A percentile compares a stretch with the other conserved stretches of the same genome.
phyloP scores from a whole-genome alignment of 1,140 invertebrate species.

The Cyrtorhinus lividipennis region DNA sequence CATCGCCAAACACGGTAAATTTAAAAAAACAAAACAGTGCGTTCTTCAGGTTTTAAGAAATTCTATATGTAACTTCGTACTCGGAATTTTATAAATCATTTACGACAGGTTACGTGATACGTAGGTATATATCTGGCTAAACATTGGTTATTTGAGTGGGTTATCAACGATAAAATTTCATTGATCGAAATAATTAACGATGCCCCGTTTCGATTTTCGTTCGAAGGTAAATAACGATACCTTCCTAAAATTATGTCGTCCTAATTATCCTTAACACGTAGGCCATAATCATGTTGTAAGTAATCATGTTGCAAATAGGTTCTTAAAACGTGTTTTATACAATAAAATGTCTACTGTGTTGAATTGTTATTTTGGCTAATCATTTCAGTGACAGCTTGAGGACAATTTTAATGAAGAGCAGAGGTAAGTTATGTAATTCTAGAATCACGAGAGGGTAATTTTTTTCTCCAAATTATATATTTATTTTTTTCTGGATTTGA shows the following conservation, averaged over 20 bases:
- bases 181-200: not conserved
- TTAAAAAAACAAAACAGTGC: no score
- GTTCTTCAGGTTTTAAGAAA: no score
- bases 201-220: not conserved
- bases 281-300: not conserved
- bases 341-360: not conserved
- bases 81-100: no score
- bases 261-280: not conserved
- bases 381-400: no score
- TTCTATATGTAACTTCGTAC: no score
- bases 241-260: not conserved
- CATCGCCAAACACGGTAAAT: no score
- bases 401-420: no score
- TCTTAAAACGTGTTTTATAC: not conserved
- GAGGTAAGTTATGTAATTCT: no score
- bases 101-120: not conserved
- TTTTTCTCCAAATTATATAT: no score
- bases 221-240: not conserved
- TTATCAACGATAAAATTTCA: not conserved
- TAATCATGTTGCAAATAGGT: not conserved
- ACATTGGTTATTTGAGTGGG: not conserved
- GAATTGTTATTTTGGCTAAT: no score
- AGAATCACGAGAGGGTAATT: no score
- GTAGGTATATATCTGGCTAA: not conserved
- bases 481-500: no score